Evolutionary conservation across 2,113 vertebrate species (phyloP), one percentile per base, ranked within the genome.

Genomic region (Antigone vipio): DNA sequence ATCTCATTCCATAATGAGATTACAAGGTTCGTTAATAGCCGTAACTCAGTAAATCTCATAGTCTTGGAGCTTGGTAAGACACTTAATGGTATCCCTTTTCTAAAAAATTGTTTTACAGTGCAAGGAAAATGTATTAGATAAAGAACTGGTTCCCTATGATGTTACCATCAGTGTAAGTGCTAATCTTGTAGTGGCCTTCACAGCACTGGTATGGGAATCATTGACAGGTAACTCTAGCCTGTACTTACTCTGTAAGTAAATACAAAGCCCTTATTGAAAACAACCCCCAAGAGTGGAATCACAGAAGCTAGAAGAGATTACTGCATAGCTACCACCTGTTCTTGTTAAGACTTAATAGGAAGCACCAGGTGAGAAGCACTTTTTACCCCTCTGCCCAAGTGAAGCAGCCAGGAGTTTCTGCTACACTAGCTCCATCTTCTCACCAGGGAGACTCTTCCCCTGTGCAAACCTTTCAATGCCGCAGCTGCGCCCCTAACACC

Each of bases 1-100:
- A 84, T 52, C 56, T 80, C 90, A 77, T 45, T 71, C 56, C 49
- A 47, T 90, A 94, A 94, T 4, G 23, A 69, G 82, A 86, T 78
- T 66, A 94, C 10, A n/a, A 74, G 42, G 47, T 73, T 84, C 6
- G 1, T 81, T 85, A 90, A 77, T 44, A 80, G 56, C 63, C 32
- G 55, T 60, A 92, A 77, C 64, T 2, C 1, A 22, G 47, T 17
- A 67, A 47, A 40, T 47, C 63, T 89, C 82, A 60, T 26, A 44
- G 63, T 21, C 68, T 63, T 44, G 21, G 79, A 80, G 77, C 42
- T 15, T 52, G 45, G 47, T n/a, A 69, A 52, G 32, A 30, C 21
- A 72, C 76, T 80, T 71, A 85, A 50, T 42, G 2, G 67, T 32
- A 85, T 30, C 29, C 42, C 1, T 2, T 63, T 34, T 50, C 63